These are phyloP conservation scores for Megalopta genalis DNA, from an alignment of 1,140 invertebrate genomes.

Conservation along the genomic window DNA sequence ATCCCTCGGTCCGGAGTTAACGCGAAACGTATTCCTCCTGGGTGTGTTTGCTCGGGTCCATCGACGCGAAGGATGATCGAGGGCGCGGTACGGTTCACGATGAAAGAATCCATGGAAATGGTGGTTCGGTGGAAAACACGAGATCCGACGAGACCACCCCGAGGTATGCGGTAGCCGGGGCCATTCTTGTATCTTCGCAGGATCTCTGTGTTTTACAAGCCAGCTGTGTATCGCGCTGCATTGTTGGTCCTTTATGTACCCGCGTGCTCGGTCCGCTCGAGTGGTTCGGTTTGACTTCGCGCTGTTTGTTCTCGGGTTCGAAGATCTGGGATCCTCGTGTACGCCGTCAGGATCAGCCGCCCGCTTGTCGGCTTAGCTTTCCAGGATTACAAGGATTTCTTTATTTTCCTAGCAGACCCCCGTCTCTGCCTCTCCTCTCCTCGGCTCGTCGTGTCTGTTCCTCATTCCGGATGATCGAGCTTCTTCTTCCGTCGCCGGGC, in stretches of 20 bases:
- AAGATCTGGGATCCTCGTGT: constrained; percentile 42
- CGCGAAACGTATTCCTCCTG: not conserved
- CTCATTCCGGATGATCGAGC: constrained; percentile 18
- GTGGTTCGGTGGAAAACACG: constrained; percentile 19
- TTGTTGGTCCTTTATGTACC: constrained; percentile 75
- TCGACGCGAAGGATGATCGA: not conserved
- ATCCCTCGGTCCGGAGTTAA: not conserved
- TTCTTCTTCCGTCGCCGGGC: not conserved
- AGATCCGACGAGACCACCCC: constrained; percentile 25
- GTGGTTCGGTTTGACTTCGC: constrained; percentile 70
- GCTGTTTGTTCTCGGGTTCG: constrained; percentile 63
- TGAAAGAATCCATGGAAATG: not conserved
- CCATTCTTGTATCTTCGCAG: constrained; percentile 73
- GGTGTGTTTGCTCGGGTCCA: not conserved
- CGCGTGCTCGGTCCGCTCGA: constrained; percentile 60
- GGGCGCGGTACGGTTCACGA: not conserved
- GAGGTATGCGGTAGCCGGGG: constrained; percentile 30
- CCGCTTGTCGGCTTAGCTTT: constrained; percentile 73
- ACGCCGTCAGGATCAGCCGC: constrained; percentile 59
- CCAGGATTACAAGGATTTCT: constrained; percentile 72
- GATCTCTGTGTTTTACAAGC: constrained; percentile 79
- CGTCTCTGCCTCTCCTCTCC: no score
- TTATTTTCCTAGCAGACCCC: constrained; percentile 50
- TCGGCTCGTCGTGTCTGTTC: not conserved
- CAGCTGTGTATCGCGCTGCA: constrained; percentile 75